Percentiles rank a stretch among this genome's conserved stretches.
These are phyloP conservation scores for Phytoseiulus persimilis DNA, from an alignment of 2,888 invertebrate genomes.

Conservation along the genomic window DNA sequence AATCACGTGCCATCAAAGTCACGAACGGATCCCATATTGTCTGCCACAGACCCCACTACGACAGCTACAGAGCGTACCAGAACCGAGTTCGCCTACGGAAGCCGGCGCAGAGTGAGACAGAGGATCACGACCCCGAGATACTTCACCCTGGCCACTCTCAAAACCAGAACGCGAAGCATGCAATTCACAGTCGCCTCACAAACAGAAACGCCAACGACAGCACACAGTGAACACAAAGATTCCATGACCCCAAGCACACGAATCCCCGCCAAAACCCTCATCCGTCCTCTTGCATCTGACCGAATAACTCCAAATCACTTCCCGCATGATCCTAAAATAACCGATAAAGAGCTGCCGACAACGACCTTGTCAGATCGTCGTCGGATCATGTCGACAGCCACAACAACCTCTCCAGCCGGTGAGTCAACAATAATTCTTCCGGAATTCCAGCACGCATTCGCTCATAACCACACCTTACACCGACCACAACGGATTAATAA, in stretches of 20 bases:
- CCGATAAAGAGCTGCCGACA: neutral
- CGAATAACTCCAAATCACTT: neutral
- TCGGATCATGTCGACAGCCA: neutral
- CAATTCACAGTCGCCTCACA: too few relatives aligned
- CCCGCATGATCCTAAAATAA: neutral
- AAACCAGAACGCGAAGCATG: too few relatives aligned
- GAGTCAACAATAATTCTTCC: neutral
- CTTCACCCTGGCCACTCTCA: too few relatives aligned
- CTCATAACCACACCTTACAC: neutral
- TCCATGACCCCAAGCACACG: neutral
- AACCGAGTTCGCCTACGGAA: too few relatives aligned
- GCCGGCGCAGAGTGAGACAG: too few relatives aligned
- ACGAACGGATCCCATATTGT: neutral
- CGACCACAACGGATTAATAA: neutral
- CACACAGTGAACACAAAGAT: neutral
- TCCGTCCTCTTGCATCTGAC: neutral
- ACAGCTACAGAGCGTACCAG: neutral
- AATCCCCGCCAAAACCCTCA: neutral
- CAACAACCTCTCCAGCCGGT: neutral
- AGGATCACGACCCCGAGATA: too few relatives aligned
- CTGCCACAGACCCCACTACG: neutral
- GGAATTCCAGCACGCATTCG: neutral
- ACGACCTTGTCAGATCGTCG: constrained; percentile 5
- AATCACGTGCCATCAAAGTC: neutral
- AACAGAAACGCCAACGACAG: too few relatives aligned